A percentile compares a stretch with the other conserved stretches of the same genome.
phyloP scores from a whole-genome alignment of 1,140 invertebrate genomes.

The Onthophagus taurus region DNA sequence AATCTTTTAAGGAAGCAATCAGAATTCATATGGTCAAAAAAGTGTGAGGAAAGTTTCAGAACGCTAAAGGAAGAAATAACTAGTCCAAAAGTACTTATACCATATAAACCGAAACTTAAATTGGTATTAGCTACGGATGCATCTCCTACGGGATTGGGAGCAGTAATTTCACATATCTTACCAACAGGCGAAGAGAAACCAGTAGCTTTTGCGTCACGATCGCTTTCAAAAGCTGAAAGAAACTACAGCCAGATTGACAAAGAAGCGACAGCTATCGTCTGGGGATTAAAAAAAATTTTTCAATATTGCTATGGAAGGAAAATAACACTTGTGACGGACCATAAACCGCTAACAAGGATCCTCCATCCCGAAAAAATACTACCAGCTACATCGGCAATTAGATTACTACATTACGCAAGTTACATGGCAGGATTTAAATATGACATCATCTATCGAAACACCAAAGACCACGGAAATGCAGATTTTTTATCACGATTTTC shows the following conservation, averaged over 20 bases:
- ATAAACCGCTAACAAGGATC: constrained; percentile 27
- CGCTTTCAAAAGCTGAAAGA: constrained; percentile 16
- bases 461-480: no score
- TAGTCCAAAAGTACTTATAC: constrained; percentile 24
- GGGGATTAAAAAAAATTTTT: constrained; percentile 37
- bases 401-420: constrained; percentile 13
- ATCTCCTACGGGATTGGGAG: no score
- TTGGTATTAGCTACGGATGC: constrained; percentile 10
- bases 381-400: constrained; percentile 13
- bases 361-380: constrained; percentile 21
- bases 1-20: constrained; percentile 10
- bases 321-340: constrained; percentile 5
- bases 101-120: constrained; percentile 13
- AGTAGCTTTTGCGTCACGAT: not conserved
- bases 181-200: not conserved
- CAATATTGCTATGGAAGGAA: constrained; percentile 33
- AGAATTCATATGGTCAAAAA: constrained; percentile 14
- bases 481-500: no score
- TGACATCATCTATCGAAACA: not conserved
- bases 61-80: constrained; percentile 12
- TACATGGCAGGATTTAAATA: constrained; percentile 8
- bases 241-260: constrained; percentile 24
- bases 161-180: no score
- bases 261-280: constrained; percentile 23
- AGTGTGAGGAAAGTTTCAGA: constrained; percentile 14